Base-by-base conservation (phyloP, 2,888 invertebrate genomes). In the Rhagonycha fulva region DNA sequence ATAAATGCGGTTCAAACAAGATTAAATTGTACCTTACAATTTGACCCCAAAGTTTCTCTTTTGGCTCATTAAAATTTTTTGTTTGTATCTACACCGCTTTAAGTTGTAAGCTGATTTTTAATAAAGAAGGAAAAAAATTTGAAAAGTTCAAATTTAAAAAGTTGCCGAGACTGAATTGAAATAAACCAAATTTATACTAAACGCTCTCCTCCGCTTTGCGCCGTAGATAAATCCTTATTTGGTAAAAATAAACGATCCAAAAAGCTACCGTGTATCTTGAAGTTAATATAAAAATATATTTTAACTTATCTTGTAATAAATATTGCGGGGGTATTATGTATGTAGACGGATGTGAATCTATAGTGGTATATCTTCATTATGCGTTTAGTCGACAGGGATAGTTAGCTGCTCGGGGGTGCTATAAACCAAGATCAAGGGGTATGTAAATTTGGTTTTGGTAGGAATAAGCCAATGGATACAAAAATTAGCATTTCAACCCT, bases 371-470 rank as follows among this genome's bases (percentile, higher is more conserved):
- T 76, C 75, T 78, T 76, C 71, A 78, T 78, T 78, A 78, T 75
- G 69, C 73, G 66, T 69, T 63, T 73, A 66, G 75, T 76, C 78
- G 74, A 75, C 72, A 76, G 73, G 72, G 69, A 78, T 72, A 73
- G 75, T 69, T 75, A 75, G 73, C 68, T 73, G 71, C 75, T 75
- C 78, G 70, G 72, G 73, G 73, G 78, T 78, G 72, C 72, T 70
- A 78, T 78, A 78, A 78, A 78, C 73, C 73, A 78, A 78, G 75
- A 78, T 78, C 78, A 78, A 76, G 78, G 78, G 78, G 72, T 78
- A 78, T 78, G 78, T 70, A 78, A 78, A 78, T 78, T 73, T 47
- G 68, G 68, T 68, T 72, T 62, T 60, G 66, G 75, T 69, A 73
- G 63, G 73, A 76, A 75, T 72, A 78, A 71, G 71, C 75, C 71